Evolutionary conservation across 53 echinoderm and acorn worm genomes (phyloP), one percentile per base, ranked within the genome.

Genomic region (Crossaster papposus): DNA sequence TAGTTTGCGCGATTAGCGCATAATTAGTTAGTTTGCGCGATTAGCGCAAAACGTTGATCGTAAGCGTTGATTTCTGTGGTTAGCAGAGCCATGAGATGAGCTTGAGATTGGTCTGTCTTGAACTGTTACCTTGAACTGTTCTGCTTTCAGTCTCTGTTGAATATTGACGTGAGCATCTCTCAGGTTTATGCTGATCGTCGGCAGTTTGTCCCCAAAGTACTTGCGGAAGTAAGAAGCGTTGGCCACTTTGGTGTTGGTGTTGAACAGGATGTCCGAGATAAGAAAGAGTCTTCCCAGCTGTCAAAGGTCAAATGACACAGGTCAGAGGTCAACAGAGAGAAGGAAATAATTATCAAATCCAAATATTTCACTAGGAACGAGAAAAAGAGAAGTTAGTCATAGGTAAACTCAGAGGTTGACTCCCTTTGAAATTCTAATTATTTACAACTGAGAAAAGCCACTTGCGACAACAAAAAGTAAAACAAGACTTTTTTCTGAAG

Each of bases 171-270:
- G 93, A 5, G 93, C 89, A 22, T 98, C 96, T 32, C 90, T 62
- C 14, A 96, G 88, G 55, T 94, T 91, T 30, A 80, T 79, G 79
- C 90, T 90, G 65, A 97, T 93, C 51, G 81, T 86, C 1, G 94
- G 96, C 32, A 98, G 92, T 58, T 81, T 91, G n/a, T 34, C 82
- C 89, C 94, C 96, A 81, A 98, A 93, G 81, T 68, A 98, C 91
- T 97, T 98, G 55, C 98, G 93, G 92, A 93, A 98, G 90, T 92
- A 98, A 17, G 98, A 98, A 7, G 98, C 98, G 36, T 98, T 96
- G 87, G 94, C 89, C 24, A 98, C 98, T 78, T 96, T 96, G 86
- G 96, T 90, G 75, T 96, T 98, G 79, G 98, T 94, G 90, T 98
- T 98, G 89, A 94, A 98, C 83, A 98, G 64, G 79, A 98, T 98